Evolutionary conservation across 2,113 vertebrate species (phyloP), one percentile per base, ranked within the genome.

Genomic region (Willisornis vidua): DNA sequence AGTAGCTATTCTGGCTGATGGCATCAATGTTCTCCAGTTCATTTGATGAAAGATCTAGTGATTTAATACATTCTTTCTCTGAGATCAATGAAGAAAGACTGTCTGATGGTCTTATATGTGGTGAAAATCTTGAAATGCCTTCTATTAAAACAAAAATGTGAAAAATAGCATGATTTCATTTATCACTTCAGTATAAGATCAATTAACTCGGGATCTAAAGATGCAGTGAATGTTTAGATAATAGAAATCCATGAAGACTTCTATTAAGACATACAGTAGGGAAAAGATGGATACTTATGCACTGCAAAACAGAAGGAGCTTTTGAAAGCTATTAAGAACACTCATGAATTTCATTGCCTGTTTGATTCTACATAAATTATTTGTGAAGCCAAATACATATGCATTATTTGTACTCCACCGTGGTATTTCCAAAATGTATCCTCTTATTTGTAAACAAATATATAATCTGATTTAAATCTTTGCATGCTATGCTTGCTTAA

Each of bases 11-110:
- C 68, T 98, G 98, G 96, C 97, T 97, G 79, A 99, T 96, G 86
- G 98, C 98, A 87, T 98, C 98, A 66, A 99, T 97, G 57, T 97
- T 98, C 95, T 98, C 98, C 96, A 99, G 91, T 85, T 99, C 99
- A 87, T 99, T 99, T 45, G 98, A 99, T 8, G 99, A 99, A 70
- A 99, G 98, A 95, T 99, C 99, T 75, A 99, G 93, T 67, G 99
- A 98, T 45, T 97, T 98, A 96, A 99, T 99, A 86, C 93, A 95
- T 89, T 99, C 99, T 97, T 93, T 98, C 86, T 99, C 99, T 66
- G 96, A 97, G 54, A 77, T 72, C 94, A 98, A 81, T 29, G 97
- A 97, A 62, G 98, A 98, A 33, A 97, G 95, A 90, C 96, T 98
- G 51, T 99, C 99, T 23, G 96, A 97, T 29, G 96, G 52, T 72